Evolutionary conservation across 2,888 invertebrate species (phyloP).

Genomic region (Pseudoips prasinana): DNA sequence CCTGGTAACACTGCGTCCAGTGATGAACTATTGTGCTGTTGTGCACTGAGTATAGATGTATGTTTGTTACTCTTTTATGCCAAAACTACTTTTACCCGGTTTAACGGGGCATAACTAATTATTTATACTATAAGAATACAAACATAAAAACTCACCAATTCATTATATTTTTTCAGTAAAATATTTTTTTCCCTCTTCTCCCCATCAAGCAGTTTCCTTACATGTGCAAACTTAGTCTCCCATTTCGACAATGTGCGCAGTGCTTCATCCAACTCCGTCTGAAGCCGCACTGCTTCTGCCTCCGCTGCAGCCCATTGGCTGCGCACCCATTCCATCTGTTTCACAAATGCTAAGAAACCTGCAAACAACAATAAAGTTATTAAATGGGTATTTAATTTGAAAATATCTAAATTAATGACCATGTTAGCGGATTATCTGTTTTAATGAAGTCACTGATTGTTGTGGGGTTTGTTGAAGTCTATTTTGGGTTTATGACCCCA

Average conservation of each 20-base stretch:
- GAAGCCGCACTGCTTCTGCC: constrained; percentile 87
- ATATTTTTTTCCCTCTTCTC: constrained; percentile 87
- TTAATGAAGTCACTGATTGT: too few relatives aligned
- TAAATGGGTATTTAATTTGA: not conserved
- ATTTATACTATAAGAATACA: not conserved
- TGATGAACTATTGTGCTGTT: too few relatives aligned
- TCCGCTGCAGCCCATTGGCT: constrained; percentile 86
- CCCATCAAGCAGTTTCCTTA: constrained; percentile 89
- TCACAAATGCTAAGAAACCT: constrained; percentile 89
- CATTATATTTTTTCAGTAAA: constrained; percentile 87
- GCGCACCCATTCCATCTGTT: constrained; percentile 87
- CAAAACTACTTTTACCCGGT: too few relatives aligned
- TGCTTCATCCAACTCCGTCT: constrained; percentile 86
- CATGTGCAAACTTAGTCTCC: constrained; percentile 91
- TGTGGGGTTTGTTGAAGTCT: too few relatives aligned
- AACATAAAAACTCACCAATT: constrained; percentile 85
- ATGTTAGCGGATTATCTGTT: too few relatives aligned
- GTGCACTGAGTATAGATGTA: too few relatives aligned
- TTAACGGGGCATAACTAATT: not conserved
- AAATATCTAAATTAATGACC: not conserved
- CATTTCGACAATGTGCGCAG: constrained; percentile 87
- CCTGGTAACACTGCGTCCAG: too few relatives aligned
- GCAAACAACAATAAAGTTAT: constrained; percentile 8
- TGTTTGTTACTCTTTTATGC: too few relatives aligned
- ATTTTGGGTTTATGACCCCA: too few relatives aligned